Conservation (phyloP, 2,797 vertebrate genomes). For the Hydrophis major region DNA sequence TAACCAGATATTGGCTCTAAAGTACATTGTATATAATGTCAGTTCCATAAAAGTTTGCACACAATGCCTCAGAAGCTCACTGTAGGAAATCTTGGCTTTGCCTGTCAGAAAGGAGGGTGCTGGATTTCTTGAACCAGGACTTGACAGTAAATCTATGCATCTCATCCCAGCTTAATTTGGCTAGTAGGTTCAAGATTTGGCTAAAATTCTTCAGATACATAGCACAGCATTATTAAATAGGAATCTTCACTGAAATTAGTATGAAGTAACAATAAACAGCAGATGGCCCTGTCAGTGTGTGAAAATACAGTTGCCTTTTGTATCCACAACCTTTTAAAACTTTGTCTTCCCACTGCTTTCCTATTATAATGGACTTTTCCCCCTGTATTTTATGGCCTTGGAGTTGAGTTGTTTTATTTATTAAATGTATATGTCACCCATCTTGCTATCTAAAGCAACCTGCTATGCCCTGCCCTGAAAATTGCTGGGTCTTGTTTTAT, state of each 20-base stretch:
- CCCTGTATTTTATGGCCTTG: not conserved
- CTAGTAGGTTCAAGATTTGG: not conserved
- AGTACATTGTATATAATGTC: not conserved
- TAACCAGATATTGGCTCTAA: not conserved
- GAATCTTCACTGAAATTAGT: not conserved
- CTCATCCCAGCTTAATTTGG: not conserved
- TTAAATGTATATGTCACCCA: not conserved
- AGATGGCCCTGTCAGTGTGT: not conserved
- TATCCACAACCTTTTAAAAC: not conserved
- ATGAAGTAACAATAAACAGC: not conserved
- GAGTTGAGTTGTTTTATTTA: not conserved
- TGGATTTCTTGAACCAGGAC: not conserved
- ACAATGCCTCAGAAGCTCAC: not conserved
- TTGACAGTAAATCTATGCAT: not conserved
- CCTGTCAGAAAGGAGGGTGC: not conserved
- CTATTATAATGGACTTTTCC: not conserved
- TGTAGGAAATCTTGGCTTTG: not conserved
- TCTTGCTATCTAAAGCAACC: not conserved
- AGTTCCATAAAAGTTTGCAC: not conserved
- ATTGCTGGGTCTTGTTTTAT: not conserved
- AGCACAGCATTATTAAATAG: not conserved
- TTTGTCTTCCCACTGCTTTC: not conserved
- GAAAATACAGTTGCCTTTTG: not conserved
- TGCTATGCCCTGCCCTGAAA: not conserved
- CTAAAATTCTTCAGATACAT: not conserved